These are phyloP conservation scores for Pristionchus japonicus DNA, from an alignment of 2,888 invertebrate species.

Conservation along the genomic window DNA sequence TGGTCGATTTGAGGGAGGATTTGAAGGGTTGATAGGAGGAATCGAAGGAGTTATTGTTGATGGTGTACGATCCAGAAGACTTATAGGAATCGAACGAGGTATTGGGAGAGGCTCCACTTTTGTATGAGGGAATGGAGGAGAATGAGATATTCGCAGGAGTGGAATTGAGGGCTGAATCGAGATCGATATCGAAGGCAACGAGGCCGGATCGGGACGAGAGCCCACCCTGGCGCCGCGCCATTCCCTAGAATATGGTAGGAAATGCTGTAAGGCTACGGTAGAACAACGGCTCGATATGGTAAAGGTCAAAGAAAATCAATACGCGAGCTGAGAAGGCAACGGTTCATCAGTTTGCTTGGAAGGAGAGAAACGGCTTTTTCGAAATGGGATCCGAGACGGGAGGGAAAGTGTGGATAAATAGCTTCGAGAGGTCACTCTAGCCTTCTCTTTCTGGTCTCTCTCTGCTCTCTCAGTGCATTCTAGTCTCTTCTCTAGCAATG, in stretches of 20 bases:
- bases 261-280: not conserved
- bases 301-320: not conserved
- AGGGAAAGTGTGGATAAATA: constrained; percentile 1
- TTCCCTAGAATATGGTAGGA: not conserved
- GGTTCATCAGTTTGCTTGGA: not conserved
- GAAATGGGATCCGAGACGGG: not conserved
- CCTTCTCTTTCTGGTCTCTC: not conserved
- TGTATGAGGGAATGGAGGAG: not conserved
- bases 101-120: not conserved
- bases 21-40: constrained; percentile 30
- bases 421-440: not conserved
- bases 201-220: constrained; percentile 36
- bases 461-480: not conserved
- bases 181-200: constrained; percentile 53
- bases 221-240: not conserved
- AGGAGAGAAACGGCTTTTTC: not conserved
- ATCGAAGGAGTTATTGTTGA: constrained; percentile 46
- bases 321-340: not conserved
- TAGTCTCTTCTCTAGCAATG: not conserved
- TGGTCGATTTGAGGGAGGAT: not conserved
- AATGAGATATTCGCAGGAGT: not conserved
- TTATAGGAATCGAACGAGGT: not conserved
- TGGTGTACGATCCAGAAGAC: not conserved
- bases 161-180: constrained; percentile 48
- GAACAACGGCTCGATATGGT: not conserved